These are phyloP conservation scores for Brachystomella parvula DNA, from an alignment of 1,140 invertebrate genomes.

Conservation along the genomic window DNA sequence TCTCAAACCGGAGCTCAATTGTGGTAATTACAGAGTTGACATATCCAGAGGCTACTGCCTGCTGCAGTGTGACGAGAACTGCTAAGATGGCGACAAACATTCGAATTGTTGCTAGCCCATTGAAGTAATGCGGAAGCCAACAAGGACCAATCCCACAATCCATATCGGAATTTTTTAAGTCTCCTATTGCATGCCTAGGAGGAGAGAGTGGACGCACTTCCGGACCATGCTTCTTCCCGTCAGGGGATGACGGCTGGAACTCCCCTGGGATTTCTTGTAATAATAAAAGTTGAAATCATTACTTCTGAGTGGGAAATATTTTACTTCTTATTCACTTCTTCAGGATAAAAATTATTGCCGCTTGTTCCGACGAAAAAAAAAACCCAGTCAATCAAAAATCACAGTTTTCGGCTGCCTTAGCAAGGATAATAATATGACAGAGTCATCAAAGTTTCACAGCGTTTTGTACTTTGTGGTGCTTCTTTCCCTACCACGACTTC, in stretches of 20 bases:
- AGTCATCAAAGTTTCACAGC: no score
- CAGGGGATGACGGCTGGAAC: not conserved
- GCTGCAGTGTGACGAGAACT: slow-evolving; percentile 80
- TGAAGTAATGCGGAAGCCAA: slow-evolving; percentile 38
- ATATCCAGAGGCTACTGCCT: slow-evolving; percentile 74
- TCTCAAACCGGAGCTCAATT: slow-evolving; percentile 85
- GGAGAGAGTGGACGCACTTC: slow-evolving; percentile 10
- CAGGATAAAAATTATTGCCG: no score
- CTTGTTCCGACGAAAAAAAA: no score
- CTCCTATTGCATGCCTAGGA: slow-evolving; percentile 4
- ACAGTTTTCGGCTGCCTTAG: no score
- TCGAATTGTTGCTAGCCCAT: slow-evolving; percentile 49
- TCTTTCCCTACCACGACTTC: no score
- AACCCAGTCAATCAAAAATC: no score
- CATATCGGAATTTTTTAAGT: not conserved
- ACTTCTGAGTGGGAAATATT: not conserved
- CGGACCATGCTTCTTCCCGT: not conserved
- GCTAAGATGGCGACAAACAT: slow-evolving; percentile 86
- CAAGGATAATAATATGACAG: no score
- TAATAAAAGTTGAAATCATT: not conserved
- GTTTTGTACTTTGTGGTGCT: no score
- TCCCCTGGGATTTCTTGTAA: not conserved
- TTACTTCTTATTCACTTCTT: no score
- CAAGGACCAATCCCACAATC: slow-evolving; percentile 38
- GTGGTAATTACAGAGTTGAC: slow-evolving; percentile 93